Base-by-base conservation (phyloP, 1,140 invertebrate species). In the Sarcophaga bullata region DNA sequence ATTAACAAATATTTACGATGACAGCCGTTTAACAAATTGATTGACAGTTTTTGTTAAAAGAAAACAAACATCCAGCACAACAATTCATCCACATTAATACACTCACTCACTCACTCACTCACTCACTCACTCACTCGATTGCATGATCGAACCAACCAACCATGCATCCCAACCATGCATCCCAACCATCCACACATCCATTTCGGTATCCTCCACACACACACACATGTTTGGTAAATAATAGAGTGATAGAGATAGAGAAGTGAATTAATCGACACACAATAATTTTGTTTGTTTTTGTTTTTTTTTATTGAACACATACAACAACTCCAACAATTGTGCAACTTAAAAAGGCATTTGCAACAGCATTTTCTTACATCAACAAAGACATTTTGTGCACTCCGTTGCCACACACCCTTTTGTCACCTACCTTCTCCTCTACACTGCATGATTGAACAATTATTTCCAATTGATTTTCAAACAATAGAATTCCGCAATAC, bases 1-100 rank as follows among this genome's bases (percentile, higher is more conserved):
- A 78, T 83, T 80, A 83, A 78, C 68, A 83, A 83, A 83, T 83
- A 83, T 83, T 83, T 83, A 80, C 73, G 82, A 50, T 81, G 82
- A 80, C 82, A 83, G 78, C 49, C 80, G 72, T 80, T 73, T 80
- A 80, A 81, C 50, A 73, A 80, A 81, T 81, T 80, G 82, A 80
- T 83, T 83, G 82, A 73, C 80, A 82, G 78, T 49, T 37, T 78
- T 58, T 49, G 73, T 58, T 76, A 17, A 47, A 52, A 62, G 47
- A n/a, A n/a, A 82, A 82, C 25, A 82, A 25, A 82, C 73, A 25
- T 54, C 58, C 47, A n/a, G n/a, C n/a, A n/a, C n/a, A n/a, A n/a
- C n/a, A n/a, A n/a, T n/a, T n/a, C n/a, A n/a, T n/a, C n/a, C n/a
- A 62, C 15, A 78, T 37, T 37, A 37, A 37, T 37, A 37, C 25